Evolutionary conservation across 2,888 invertebrate species (phyloP), one percentile per base, ranked within the genome.

Genomic region (Nomada lathburiana): DNA sequence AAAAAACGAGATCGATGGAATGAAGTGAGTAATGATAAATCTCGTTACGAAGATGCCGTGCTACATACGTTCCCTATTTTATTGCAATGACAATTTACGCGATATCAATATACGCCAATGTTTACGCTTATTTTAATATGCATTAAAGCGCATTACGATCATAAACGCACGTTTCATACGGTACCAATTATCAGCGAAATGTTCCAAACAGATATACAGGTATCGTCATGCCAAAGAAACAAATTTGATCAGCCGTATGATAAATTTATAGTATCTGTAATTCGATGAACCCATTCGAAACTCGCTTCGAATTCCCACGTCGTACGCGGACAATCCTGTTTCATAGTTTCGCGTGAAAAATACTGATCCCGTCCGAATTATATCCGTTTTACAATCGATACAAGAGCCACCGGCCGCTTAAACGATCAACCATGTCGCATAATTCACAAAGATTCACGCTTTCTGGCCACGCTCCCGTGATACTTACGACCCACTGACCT

Each of bases 401-500:
- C 70, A 79, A 53, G 23, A 20, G 36, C 18, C 11, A 29, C 47
- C 23, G 42, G 63, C 29, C 64, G 42, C 42, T 20, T 50, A 16
- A 44, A 52, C 53, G 76, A n/a, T 68, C 72, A 23, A 73, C 47
- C 57, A 42, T 20, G 20, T 52, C 57, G 36, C 36, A 63, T 52
- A 50, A 71, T 76, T 73, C 16, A 5, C 11, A 29, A 62, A 53
- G 26, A 67, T 57, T 23, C 18, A 10, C 20, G 36, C 50, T 52
- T 50, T 50, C 42, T 57, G 16, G 52, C 60, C 23, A 13, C 4
- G 36, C 59, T 3, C 50, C 16, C 59, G 59, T 50, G 42, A 72
- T 26, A 20, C 13, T 26, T 11, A 75, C 79, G 81, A 76, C 76
- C 86, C 82, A 86, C 80, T 87, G 83, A 87, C 86, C 86, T 70